Base-by-base conservation (phyloP, 2,113 vertebrate species). In the Bubalus kerabau region DNA sequence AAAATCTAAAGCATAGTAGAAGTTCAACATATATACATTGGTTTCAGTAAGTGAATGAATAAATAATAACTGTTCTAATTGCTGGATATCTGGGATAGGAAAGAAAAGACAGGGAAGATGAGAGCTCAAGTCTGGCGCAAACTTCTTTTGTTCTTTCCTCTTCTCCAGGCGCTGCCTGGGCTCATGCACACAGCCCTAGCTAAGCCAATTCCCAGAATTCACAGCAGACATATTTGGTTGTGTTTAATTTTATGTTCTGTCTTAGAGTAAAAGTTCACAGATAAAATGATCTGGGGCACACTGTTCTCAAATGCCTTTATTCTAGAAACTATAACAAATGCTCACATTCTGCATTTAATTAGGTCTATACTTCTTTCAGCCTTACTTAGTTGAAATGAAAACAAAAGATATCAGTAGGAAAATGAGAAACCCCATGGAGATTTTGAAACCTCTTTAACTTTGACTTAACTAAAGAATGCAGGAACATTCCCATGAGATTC, bases 391-490 rank as follows among this genome's bases (percentile, higher is more conserved):
- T 91, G 82, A 97, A 95, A 96, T 2, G 23, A 90, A 94, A 97
- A 90, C 97, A 97, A 95, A 97, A 98, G 43, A 88, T 94, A 93
- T 96, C 94, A 87, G 94, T 88, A 88, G 91, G 86, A 96, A 97
- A 97, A 96, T 74, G 94, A 98, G 91, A 97, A 98, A 95, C 71
- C 92, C 56, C 82, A 43, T 24, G 78, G 81, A 76, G 78, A 97
- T 82, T 97, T 46, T 57, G 90, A 93, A 92, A 90, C 80, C 74
- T 92, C 92, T 82, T 96, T 88, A 95, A 93, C 32, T 81, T 50
- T 89, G 83, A 93, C 86, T 92, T 94, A 94, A 88, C 62, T 80
- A 60, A 96, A 90, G 90, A 95, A 96, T 60, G 85, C 3, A 97
- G 82, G 36, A 84, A 80, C 59, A 74, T 92, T 91, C 60, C 57